Evolutionary conservation across 2,113 vertebrate species (phyloP).

Genomic region (Brienomyrus longianalis): DNA sequence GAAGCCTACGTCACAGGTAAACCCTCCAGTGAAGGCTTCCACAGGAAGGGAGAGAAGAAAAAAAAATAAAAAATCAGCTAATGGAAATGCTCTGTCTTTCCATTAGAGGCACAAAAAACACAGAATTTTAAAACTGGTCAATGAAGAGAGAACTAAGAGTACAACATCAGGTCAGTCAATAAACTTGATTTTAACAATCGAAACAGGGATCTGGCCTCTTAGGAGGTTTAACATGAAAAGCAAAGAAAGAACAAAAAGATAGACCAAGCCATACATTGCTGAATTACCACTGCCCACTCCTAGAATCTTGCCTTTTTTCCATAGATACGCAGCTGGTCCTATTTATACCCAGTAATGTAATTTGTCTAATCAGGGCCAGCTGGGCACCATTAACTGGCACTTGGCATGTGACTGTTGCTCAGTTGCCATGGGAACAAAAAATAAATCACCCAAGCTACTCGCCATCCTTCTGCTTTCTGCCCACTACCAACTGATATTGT

Average conservation of each 20-base stretch:
- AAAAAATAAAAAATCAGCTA: background rate
- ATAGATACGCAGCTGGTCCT: background rate
- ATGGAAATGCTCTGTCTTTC: background rate
- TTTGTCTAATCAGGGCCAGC: conserved; percentile 1
- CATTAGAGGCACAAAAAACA: background rate
- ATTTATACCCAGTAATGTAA: background rate
- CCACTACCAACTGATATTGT: background rate
- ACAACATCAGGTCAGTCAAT: background rate
- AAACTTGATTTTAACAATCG: background rate
- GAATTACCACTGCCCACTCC: background rate
- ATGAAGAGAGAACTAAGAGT: background rate
- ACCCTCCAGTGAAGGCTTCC: background rate
- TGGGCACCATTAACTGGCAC: background rate
- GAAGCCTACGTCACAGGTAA: background rate
- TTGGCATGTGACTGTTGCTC: background rate
- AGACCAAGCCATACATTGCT: background rate
- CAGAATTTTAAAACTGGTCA: background rate
- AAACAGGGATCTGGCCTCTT: background rate
- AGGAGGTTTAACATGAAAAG: background rate
- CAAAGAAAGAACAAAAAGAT: background rate
- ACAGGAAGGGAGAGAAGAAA: background rate
- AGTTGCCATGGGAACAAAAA: background rate
- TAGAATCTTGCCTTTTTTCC: background rate
- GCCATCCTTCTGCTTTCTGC: background rate
- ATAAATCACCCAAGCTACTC: background rate